Percentiles rank a stretch among this genome's conserved stretches.
Conservation (phyloP, 2,888 invertebrate genomes). For the Scaptomyza parva region DNA sequence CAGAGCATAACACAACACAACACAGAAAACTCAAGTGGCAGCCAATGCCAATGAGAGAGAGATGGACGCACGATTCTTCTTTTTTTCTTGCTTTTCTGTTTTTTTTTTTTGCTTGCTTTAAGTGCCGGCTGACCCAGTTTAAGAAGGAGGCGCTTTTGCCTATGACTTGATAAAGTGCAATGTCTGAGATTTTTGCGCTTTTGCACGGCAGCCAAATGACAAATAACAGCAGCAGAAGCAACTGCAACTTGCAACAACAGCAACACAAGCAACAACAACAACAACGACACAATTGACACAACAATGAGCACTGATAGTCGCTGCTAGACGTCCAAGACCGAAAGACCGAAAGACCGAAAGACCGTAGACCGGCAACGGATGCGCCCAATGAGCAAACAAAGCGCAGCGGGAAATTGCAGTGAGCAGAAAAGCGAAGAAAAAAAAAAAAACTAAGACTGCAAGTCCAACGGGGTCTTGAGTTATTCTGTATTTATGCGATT, state of each 20-base stretch:
- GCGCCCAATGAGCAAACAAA: constrained; percentile 82
- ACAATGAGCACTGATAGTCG: constrained; percentile 72
- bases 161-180: constrained; percentile 73
- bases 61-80: constrained; percentile 69
- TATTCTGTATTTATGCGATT: constrained; percentile 69
- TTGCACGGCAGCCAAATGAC: constrained; percentile 73
- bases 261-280: constrained; percentile 37
- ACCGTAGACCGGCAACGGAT: constrained; percentile 67
- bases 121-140: constrained; percentile 79
- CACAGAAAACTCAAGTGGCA: constrained; percentile 64
- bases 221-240: constrained; percentile 63
- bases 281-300: constrained; percentile 78
- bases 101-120: too few relatives aligned
- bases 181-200: constrained; percentile 71
- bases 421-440: constrained; percentile 40
- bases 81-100: background rate
- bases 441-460: constrained; percentile 23
- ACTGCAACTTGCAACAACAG: too few relatives aligned
- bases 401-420: constrained; percentile 77
- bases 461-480: constrained; percentile 18
- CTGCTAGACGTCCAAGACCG: constrained; percentile 48
- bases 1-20: background rate
- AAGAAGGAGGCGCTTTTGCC: constrained; percentile 51
- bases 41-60: constrained; percentile 67
- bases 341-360: constrained; percentile 18